These are phyloP conservation scores for Echinops telfairi DNA, from an alignment of 2,113 vertebrate species.

Conservation along the genomic window DNA sequence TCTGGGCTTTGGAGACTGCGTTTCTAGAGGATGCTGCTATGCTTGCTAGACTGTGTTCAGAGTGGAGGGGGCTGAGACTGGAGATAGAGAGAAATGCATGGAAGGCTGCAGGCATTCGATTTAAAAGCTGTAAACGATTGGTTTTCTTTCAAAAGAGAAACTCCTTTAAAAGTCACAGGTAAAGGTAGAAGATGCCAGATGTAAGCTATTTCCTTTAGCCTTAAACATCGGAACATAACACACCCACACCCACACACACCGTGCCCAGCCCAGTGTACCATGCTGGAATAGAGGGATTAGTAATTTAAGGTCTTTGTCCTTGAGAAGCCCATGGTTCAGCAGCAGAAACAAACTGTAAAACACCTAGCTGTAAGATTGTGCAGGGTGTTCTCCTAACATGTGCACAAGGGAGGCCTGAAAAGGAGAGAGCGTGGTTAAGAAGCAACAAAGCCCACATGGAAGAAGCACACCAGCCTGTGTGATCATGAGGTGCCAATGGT, in stretches of 20 bases:
- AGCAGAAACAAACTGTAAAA: neutral
- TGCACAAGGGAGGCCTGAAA: neutral
- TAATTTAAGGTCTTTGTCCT: constrained; percentile 26
- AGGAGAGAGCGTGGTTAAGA: neutral
- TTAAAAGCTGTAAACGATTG: constrained; percentile 14
- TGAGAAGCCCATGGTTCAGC: neutral
- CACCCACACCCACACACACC: neutral
- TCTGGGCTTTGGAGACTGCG: constrained; percentile 52
- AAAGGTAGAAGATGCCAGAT: constrained; percentile 41
- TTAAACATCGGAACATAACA: neutral
- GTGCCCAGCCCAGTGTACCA: constrained; percentile 9
- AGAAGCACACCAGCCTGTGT: no score
- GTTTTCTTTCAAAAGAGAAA: constrained; percentile 41
- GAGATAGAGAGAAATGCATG: neutral
- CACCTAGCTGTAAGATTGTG: neutral
- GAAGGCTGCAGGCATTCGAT: constrained; percentile 37
- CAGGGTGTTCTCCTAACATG: neutral
- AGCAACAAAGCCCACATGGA: no score
- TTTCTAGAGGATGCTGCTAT: constrained; percentile 8
- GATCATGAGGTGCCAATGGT: no score
- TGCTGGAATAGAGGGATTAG: neutral
- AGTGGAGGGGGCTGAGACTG: neutral
- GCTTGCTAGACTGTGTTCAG: constrained; percentile 50
- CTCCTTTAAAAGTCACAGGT: constrained; percentile 64
- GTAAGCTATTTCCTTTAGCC: neutral